Conservation (phyloP, 2,797 vertebrate species). For the Remorina albescens region DNA sequence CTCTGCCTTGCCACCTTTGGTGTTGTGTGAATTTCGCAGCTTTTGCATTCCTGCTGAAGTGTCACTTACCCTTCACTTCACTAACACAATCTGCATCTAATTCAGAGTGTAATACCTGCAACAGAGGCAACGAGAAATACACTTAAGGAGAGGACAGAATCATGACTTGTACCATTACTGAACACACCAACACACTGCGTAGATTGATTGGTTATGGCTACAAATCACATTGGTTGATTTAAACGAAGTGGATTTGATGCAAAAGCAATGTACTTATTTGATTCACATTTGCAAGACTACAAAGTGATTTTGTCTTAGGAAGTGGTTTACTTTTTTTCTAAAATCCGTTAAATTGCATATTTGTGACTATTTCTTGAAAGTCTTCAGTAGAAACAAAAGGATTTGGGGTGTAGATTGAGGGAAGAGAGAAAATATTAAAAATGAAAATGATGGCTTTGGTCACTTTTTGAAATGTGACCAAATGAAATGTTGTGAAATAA, state of each 20-base stretch:
- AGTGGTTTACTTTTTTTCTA: too few species aligned
- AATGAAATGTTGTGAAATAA: too few species aligned
- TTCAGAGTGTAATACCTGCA: constrained; percentile 17
- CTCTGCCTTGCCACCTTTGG: constrained; percentile 34
- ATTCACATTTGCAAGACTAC: not conserved
- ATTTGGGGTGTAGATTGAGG: not conserved
- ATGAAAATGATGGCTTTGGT: not conserved
- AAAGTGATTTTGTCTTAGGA: not conserved
- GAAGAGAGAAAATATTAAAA: not conserved
- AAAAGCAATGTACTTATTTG: not conserved
- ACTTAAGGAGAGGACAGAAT: not conserved
- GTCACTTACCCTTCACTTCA: constrained; percentile 42
- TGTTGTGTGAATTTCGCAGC: constrained; percentile 47
- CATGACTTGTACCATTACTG: not conserved
- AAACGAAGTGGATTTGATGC: not conserved
- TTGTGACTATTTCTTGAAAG: not conserved
- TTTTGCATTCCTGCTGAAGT: constrained; percentile 54
- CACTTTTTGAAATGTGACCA: not conserved
- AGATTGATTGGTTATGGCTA: not conserved
- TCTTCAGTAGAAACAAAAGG: not conserved
- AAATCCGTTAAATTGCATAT: too few species aligned
- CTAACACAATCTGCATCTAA: constrained; percentile 22
- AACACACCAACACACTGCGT: not conserved
- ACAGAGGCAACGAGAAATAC: not conserved
- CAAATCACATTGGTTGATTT: not conserved